Evolutionary conservation across 2,797 vertebrate genomes (phyloP).

Genomic region (Danio albolineatus): DNA sequence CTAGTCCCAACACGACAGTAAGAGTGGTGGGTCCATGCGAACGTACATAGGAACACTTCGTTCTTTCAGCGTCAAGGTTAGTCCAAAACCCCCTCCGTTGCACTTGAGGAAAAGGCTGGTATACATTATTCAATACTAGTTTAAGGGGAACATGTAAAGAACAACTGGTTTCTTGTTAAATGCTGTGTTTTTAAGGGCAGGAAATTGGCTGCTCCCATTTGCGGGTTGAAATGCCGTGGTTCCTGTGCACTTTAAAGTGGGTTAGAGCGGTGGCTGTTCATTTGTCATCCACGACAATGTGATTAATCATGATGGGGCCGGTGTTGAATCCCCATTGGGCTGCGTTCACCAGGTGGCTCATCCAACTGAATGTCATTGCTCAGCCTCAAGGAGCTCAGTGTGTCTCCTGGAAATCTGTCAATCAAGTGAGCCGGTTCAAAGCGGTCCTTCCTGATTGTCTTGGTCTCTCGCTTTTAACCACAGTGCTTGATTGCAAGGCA

Average conservation of each 20-base stretch:
- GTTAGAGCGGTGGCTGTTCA: slow-evolving; percentile 69
- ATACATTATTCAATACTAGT: neutral
- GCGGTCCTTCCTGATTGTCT: neutral
- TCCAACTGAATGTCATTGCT: slow-evolving; percentile 21
- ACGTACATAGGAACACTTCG: too few species aligned
- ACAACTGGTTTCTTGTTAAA: neutral
- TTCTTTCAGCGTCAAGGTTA: neutral
- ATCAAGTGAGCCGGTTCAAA: neutral
- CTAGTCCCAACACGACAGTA: neutral
- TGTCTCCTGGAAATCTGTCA: slow-evolving; percentile 19
- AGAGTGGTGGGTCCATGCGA: neutral
- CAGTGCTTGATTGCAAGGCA: neutral
- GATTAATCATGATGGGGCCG: slow-evolving; percentile 74
- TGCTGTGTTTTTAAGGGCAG: slow-evolving; percentile 1
- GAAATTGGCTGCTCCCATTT: neutral
- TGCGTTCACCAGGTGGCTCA: slow-evolving; percentile 20
- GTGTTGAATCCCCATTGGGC: slow-evolving; percentile 23
- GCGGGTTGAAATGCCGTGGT: neutral
- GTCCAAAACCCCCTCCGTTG: neutral
- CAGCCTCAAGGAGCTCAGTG: slow-evolving; percentile 7
- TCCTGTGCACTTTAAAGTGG: slow-evolving; percentile 70
- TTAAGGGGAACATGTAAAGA: neutral
- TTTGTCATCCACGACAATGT: slow-evolving; percentile 77
- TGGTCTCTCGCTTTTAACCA: neutral
- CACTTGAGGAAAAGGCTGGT: neutral